Conservation (phyloP, 2,888 invertebrate species). For the Stegophylla sp. region DNA sequence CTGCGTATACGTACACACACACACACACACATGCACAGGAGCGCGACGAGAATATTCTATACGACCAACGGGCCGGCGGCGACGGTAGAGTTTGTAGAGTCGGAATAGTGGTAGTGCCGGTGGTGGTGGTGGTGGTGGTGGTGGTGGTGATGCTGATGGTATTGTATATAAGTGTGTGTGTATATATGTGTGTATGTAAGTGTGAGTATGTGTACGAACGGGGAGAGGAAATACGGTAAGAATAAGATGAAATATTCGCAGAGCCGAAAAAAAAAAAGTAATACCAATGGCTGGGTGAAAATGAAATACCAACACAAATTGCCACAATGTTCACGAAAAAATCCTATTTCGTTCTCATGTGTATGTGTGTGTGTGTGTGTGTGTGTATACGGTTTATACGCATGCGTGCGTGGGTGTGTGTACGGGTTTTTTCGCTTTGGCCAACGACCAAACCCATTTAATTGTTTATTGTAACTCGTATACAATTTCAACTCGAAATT, state of each 20-base stretch:
- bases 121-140: neutral
- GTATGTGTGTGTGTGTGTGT: neutral
- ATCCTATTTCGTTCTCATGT: slow-evolving; percentile 24
- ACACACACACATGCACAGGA: neutral
- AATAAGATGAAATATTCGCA: slow-evolving; percentile 57
- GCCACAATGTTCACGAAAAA: slow-evolving; percentile 29
- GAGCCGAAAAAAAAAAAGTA: slow-evolving; percentile 37
- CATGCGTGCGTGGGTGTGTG: neutral
- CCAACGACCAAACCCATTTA: slow-evolving; percentile 17
- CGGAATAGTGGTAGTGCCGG: no score
- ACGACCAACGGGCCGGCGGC: neutral
- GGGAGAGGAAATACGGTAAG: slow-evolving; percentile 24
- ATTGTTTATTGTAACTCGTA: neutral
- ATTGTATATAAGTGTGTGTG: neutral
- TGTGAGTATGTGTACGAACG: neutral
- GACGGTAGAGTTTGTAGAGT: neutral
- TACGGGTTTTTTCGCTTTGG: neutral
- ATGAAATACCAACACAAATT: slow-evolving; percentile 53
- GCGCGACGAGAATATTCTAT: slow-evolving; percentile 52
- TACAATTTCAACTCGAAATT: no score
- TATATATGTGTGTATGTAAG: neutral
- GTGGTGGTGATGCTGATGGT: slow-evolving; percentile 7
- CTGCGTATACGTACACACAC: neutral
- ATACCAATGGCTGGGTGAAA: slow-evolving; percentile 46
- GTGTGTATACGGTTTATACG: no score